Conservation (phyloP, 2,888 invertebrate genomes). For the Esperia sulphurella region DNA sequence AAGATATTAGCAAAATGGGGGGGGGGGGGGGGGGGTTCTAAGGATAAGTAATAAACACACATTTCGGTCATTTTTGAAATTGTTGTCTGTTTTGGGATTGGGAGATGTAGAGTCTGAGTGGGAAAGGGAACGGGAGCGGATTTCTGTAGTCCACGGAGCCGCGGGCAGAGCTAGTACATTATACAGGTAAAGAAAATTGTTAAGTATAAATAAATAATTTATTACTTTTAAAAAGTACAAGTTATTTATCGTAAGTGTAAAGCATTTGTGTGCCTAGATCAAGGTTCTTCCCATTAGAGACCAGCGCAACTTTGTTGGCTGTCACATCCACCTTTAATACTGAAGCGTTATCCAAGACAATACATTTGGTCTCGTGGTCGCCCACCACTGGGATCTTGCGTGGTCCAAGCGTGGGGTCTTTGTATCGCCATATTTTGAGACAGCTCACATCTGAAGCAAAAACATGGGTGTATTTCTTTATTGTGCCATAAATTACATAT, state of each 20-base stretch:
- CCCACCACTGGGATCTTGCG: slow-evolving; percentile 85
- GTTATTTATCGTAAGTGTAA: slow-evolving; percentile 70
- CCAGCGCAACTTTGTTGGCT: slow-evolving; percentile 60
- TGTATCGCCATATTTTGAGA: slow-evolving; percentile 87
- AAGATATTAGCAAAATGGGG: too few species aligned
- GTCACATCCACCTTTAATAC: slow-evolving; percentile 74
- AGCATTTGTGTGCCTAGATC: slow-evolving; percentile 76
- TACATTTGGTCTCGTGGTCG: slow-evolving; percentile 82
- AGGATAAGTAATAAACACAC: too few species aligned
- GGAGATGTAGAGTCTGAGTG: too few species aligned
- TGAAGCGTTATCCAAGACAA: slow-evolving; percentile 60
- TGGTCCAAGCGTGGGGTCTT: slow-evolving; percentile 87
- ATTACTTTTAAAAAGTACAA: slow-evolving; percentile 13
- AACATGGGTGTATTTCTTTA: too few species aligned
- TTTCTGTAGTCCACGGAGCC: too few species aligned
- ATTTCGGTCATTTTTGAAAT: too few species aligned
- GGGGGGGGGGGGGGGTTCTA: too few species aligned
- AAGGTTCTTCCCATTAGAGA: slow-evolving; percentile 56
- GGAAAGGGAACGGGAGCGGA: too few species aligned
- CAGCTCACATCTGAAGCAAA: slow-evolving; percentile 79
- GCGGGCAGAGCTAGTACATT: too few species aligned
- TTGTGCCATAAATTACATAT: too few species aligned
- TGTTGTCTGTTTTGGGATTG: too few species aligned
- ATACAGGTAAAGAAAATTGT: slow-evolving; percentile 9
- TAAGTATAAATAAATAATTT: slow-evolving; percentile 29